Conservation (phyloP, 37 sponge, comb jelly and placozoan genomes). For the Spongia lamella region DNA sequence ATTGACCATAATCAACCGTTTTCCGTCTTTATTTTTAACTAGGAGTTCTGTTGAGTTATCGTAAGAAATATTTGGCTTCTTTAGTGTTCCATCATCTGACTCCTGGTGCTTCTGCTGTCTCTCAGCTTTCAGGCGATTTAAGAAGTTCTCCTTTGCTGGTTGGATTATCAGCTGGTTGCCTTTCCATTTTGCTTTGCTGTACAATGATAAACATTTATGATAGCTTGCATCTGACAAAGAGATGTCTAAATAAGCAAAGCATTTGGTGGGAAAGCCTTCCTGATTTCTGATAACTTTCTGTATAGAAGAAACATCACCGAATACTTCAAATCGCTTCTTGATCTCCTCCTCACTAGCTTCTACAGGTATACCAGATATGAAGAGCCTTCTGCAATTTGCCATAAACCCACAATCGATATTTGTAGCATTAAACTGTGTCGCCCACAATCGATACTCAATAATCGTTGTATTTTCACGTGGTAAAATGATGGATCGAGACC, state of each 20-base stretch:
- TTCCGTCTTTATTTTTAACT: too few species aligned
- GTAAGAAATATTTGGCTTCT: neutral
- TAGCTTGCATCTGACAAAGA: conserved; percentile 6
- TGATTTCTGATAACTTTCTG: conserved; percentile 7
- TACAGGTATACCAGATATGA: conserved; percentile 26
- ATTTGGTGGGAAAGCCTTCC: conserved; percentile 3
- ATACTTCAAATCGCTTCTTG: conserved; percentile 11
- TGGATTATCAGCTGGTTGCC: conserved; percentile 20
- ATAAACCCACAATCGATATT: too few species aligned
- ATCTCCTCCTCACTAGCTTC: conserved; percentile 21
- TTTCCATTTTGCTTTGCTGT: conserved; percentile 43
- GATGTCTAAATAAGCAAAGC: conserved; percentile 39
- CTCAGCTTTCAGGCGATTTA: conserved; percentile 13
- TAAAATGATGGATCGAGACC: too few species aligned
- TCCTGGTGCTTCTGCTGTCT: neutral
- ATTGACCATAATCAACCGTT: too few species aligned
- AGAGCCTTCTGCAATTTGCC: conserved; percentile 8
- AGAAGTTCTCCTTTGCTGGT: conserved; percentile 29
- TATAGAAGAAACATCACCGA: conserved; percentile 27
- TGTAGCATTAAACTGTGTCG: too few species aligned
- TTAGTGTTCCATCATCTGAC: neutral
- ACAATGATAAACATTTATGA: conserved; percentile 11
- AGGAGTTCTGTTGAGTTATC: too few species aligned
- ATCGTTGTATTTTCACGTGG: too few species aligned
- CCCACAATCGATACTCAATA: too few species aligned